Conservation (phyloP, 2,888 invertebrate genomes). For the Campopleginae sp. region DNA sequence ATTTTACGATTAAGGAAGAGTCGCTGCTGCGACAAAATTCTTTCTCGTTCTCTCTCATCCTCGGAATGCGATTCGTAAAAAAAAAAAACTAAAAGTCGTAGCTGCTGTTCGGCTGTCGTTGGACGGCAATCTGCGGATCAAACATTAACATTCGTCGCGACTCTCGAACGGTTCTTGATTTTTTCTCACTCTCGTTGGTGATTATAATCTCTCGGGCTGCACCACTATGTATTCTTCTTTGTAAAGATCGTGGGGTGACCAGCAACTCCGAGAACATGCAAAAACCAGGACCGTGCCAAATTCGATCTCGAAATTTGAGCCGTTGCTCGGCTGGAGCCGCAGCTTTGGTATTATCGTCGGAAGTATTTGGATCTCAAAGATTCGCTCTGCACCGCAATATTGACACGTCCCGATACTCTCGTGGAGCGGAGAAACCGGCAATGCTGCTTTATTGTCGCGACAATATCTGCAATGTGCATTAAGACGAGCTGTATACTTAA, state of each 20-base stretch:
- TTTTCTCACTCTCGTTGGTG: constrained; percentile 32
- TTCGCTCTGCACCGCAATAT: constrained; percentile 89
- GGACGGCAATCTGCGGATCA: constrained; percentile 69
- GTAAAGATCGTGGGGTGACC: constrained; percentile 89
- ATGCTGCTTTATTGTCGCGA: constrained; percentile 88
- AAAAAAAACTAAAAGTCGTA: background rate
- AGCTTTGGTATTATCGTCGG: constrained; percentile 92
- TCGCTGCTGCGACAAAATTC: background rate
- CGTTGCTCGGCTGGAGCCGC: constrained; percentile 85
- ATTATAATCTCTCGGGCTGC: constrained; percentile 88
- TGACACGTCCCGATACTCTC: constrained; percentile 86
- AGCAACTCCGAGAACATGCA: constrained; percentile 94
- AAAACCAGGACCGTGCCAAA: constrained; percentile 95
- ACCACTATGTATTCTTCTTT: constrained; percentile 90
- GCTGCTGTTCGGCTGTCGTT: constrained; percentile 57
- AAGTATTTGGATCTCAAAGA: constrained; percentile 93
- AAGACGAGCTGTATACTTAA: constrained; percentile 4
- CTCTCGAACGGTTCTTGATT: constrained; percentile 3
- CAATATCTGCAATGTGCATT: constrained; percentile 88
- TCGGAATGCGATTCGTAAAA: constrained; percentile 7
- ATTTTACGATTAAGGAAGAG: constrained; percentile 9
- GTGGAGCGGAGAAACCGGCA: constrained; percentile 89
- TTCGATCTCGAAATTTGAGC: constrained; percentile 86
- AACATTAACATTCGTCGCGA: constrained; percentile 40
- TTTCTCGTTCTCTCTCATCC: background rate